Conservation (phyloP, 2,888 invertebrate genomes). For the Capitulum mitella region DNA sequence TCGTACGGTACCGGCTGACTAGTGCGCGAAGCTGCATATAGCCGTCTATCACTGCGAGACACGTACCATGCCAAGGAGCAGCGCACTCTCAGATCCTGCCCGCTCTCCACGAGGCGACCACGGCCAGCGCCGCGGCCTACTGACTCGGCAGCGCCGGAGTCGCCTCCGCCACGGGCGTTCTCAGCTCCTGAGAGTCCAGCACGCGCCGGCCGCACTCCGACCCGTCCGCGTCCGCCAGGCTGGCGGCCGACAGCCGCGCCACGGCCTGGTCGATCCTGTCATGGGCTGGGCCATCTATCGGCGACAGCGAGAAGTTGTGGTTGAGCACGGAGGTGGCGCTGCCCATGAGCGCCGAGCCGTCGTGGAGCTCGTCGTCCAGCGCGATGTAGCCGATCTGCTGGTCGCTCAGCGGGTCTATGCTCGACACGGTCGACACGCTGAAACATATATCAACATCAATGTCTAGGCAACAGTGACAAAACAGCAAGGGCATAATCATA, state of each 20-base stretch:
- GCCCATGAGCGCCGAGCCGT: neutral
- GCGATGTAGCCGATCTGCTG: conserved; percentile 21
- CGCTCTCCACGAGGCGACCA: too few relatives aligned
- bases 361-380: neutral
- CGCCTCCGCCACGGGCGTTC: neutral
- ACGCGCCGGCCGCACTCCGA: neutral
- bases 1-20: too few relatives aligned
- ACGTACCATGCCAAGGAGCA: too few relatives aligned
- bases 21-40: too few relatives aligned
- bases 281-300: neutral
- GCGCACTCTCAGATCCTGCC: too few relatives aligned
- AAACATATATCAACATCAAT: too few relatives aligned
- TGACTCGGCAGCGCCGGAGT: neutral
- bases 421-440: conserved; percentile 1
- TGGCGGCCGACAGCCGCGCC: neutral
- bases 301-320: conserved; percentile 16
- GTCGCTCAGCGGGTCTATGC: conserved; percentile 4
- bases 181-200: neutral
- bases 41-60: too few relatives aligned
- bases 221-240: neutral
- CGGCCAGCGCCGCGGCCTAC: neutral
- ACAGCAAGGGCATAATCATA: too few relatives aligned
- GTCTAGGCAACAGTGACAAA: too few relatives aligned
- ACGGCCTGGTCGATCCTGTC: conserved; percentile 16
- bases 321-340: conserved; percentile 15